Evolutionary conservation across 2,888 invertebrate genomes (phyloP), one percentile per base, ranked within the genome.

Genomic region (Tetrapedia diversipes): DNA sequence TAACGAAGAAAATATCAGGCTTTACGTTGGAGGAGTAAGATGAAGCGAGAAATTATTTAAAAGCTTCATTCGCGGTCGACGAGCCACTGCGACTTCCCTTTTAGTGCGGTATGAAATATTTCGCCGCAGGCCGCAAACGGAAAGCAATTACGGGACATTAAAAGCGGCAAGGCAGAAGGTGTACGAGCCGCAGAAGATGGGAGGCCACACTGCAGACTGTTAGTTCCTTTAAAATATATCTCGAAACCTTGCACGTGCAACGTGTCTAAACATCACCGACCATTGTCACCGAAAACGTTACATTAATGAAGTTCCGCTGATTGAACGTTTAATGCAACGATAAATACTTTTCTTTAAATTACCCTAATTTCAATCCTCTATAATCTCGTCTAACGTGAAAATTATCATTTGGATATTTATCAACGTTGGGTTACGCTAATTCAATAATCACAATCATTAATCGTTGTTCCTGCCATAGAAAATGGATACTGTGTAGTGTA

Each of bases 81-180:
- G 64, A 56, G 72, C 71, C 71, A 74, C 77, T 49, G 79, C 27
- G 67, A 79, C 66, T 75, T 78, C 65, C 69, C 67, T 75, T 83
- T 82, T 75, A 84, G 73, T 67, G 74, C 63, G 11, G 81, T 68
- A 84, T 80, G 84, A 85, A 84, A 87, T 83, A 84, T 85, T 79
- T 81, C 80, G 76, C 86, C 84, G 84, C 85, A 85, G 79, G 77
- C 83, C 81, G 51, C 82, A 76, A 85, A 86, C 85, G 69, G 54
- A 83, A 86, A 85, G 86, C 85, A 85, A 86, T 86, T 84, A 86
- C 60, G 68, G 63, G 64, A 83, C 79, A 84, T 86, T 87, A 87
- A 84, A 85, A 80, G 81, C 73, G 68, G 74, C 66, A 63, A 70
- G 61, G 45, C 54, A 29, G 72, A 47, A 77, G 67, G 77, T 63